These are phyloP conservation scores for Phalacrocorax carbo DNA, from an alignment of 2,113 vertebrate species.

Conservation along the genomic window DNA sequence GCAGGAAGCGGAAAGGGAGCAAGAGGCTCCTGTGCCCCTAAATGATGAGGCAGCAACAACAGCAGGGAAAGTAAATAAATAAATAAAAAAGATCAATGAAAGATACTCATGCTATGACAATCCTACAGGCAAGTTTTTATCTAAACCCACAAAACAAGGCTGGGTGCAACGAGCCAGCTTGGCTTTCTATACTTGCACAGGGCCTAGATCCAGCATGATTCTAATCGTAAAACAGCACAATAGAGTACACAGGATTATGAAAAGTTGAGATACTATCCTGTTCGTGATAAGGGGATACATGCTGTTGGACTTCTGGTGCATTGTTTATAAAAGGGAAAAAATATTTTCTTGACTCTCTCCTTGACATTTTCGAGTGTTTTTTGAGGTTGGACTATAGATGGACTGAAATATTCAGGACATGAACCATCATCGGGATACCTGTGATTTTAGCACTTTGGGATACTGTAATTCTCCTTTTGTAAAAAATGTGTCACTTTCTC, in stretches of 20 bases:
- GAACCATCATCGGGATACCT: background rate
- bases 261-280: background rate
- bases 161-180: background rate
- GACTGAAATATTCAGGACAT: background rate
- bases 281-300: background rate
- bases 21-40: background rate
- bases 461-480: background rate
- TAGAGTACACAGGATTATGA: background rate
- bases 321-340: background rate
- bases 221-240: background rate
- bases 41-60: background rate
- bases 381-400: background rate
- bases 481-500: background rate
- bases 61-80: background rate
- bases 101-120: too few species aligned
- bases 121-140: background rate
- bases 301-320: background rate
- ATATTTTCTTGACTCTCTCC: background rate
- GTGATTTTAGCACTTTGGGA: background rate
- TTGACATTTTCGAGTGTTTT: background rate
- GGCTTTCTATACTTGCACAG: background rate
- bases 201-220: background rate
- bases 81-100: background rate
- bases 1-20: background rate
- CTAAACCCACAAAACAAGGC: background rate